Evolutionary conservation across 1,140 invertebrate genomes (phyloP).

Genomic region (Atta cephalotes): DNA sequence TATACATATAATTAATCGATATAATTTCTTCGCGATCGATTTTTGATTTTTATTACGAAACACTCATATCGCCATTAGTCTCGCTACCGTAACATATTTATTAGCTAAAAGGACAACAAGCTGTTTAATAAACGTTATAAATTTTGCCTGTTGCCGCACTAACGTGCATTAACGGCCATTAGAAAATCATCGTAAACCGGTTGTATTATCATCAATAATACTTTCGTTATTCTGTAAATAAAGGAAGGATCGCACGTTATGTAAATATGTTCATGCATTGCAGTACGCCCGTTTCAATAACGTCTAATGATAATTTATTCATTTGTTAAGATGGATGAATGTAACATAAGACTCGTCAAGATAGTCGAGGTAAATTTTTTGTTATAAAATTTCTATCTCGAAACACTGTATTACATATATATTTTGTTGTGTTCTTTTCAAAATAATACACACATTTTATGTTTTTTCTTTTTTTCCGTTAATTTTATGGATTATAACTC

Average conservation of each 20-base stretch:
- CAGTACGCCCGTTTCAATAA: slow-evolving; percentile 40
- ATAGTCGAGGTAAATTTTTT: neutral
- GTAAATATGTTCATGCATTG: neutral
- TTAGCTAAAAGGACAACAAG: slow-evolving; percentile 40
- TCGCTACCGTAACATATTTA: slow-evolving; percentile 41
- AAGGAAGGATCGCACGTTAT: slow-evolving; percentile 34
- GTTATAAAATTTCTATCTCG: neutral
- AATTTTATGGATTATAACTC: neutral
- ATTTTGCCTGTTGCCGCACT: slow-evolving; percentile 39
- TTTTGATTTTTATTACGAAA: slow-evolving; percentile 31
- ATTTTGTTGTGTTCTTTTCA: neutral
- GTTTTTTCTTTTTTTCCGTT: neutral
- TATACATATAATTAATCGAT: neutral
- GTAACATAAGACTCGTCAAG: neutral
- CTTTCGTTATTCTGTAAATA: slow-evolving; percentile 56
- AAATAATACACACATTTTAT: neutral
- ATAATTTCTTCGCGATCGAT: slow-evolving; percentile 11
- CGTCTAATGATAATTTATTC: slow-evolving; percentile 43
- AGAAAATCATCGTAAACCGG: slow-evolving; percentile 56
- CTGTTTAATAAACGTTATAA: slow-evolving; percentile 56
- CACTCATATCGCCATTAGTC: slow-evolving; percentile 46
- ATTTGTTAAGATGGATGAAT: slow-evolving; percentile 2
- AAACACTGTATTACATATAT: neutral
- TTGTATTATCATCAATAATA: slow-evolving; percentile 48
- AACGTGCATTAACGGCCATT: slow-evolving; percentile 50